A percentile compares a stretch with the other conserved stretches of the same genome.
Conservation (phyloP, 2,888 invertebrate genomes). For the Pseudoips prasinana region DNA sequence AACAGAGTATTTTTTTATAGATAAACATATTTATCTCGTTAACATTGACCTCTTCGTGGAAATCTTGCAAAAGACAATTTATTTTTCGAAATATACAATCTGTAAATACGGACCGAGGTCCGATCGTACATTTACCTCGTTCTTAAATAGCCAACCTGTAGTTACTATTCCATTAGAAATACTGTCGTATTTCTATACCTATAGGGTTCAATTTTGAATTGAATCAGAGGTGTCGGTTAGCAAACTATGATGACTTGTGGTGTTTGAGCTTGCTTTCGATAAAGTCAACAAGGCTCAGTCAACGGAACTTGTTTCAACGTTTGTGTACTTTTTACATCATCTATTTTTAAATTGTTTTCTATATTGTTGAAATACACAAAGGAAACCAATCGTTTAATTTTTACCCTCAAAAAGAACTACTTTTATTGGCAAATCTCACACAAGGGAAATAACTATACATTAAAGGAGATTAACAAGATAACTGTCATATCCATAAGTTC, state of each 20-base stretch:
- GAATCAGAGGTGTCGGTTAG: too few relatives aligned
- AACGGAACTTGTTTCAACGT: conserved; percentile 68
- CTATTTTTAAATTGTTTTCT: conserved; percentile 48
- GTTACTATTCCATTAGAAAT: too few relatives aligned
- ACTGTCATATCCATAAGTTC: too few relatives aligned
- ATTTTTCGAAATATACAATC: conserved; percentile 66
- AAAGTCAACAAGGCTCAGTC: conserved; percentile 70
- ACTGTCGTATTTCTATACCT: too few relatives aligned
- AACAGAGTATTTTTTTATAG: conserved; percentile 16
- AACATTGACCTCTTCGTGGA: conserved; percentile 42
- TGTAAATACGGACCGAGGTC: conserved; percentile 51
- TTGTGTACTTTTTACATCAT: conserved; percentile 58
- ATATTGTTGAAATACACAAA: conserved; percentile 20
- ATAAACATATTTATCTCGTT: conserved; percentile 28
- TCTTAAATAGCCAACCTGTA: too few relatives aligned
- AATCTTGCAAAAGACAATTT: conserved; percentile 58
- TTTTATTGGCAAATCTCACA: too few relatives aligned
- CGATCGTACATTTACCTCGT: conserved; percentile 29
- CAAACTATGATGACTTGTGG: conserved; percentile 4
- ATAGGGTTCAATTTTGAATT: too few relatives aligned
- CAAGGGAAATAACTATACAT: too few relatives aligned
- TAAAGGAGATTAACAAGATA: too few relatives aligned
- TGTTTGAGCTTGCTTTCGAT: conserved; percentile 76
- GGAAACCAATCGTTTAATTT: too few relatives aligned
- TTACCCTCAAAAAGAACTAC: too few relatives aligned